Base-by-base conservation (phyloP, 2,888 invertebrate genomes). In the Hyposoter didymator region DNA sequence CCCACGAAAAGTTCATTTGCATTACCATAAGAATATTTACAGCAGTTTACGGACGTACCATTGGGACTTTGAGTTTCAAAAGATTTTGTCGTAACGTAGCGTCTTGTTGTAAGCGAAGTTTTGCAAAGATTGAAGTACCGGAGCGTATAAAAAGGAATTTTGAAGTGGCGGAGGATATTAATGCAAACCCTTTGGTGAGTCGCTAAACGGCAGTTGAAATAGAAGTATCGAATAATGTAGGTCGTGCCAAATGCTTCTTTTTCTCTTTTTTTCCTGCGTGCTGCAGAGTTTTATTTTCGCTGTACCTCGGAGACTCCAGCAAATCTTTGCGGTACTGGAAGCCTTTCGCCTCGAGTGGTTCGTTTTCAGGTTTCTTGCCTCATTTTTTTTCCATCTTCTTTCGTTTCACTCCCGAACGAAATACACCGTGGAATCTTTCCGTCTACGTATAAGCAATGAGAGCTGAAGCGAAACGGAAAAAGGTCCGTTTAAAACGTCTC, bases 261-360 rank as follows among this genome's bases (percentile, higher is more conserved):
- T 64, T 73, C 47, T 83, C 45, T 73, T n/a, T 45, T 22, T 49
- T 67, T 39, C 22, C 49, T 73, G 32, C 22, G n/a, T 28, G 14
- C 22, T 22, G 45, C 14, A 35, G 19, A 19, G n/a, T 35, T 45
- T 59, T 39, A 35, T 28, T 55, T 84, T 66, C 64, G 14, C 64
- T 35, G 19, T 70, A n/a, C 49, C 70, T 62, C 47, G 19, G 73
- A 66, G 55, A 35, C 73, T 66, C 47, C 19, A 47, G 78, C 70
- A 82, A 82, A 82, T 85, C 85, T 85, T 85, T 85, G 78, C 75
- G 78, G 70, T 66, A 70, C 82, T 43, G 59, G 85, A 85, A 85
- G 78, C 70, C 82, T 85, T 82, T 85, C 75, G 82, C 82, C 85
- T 82, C 85, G 85, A 85, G 85, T 78, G 79, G 52, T 79, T 82